Percentiles rank a stretch among this genome's conserved stretches.
These are phyloP conservation scores for Leucophora obtusa DNA, from an alignment of 2,888 invertebrate genomes.

Conservation along the genomic window DNA sequence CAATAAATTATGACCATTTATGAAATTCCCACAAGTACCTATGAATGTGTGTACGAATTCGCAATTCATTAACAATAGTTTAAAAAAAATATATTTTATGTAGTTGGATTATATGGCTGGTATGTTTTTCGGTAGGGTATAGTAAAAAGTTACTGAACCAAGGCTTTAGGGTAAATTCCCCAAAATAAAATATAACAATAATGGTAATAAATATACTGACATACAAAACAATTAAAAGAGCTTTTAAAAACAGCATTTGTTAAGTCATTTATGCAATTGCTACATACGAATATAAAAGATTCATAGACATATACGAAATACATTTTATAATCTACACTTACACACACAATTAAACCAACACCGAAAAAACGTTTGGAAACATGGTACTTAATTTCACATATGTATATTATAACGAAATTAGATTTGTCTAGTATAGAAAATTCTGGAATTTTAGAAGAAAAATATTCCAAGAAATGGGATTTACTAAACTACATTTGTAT, in stretches of 20 bases:
- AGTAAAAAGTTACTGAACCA: slow-evolving; percentile 30
- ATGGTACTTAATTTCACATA: no score
- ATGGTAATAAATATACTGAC: neutral
- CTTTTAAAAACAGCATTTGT: slow-evolving; percentile 8
- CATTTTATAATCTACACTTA: neutral
- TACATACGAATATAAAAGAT: slow-evolving; percentile 21
- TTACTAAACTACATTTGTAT: no score
- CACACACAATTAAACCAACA: neutral
- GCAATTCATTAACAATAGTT: neutral
- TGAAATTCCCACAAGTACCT: neutral
- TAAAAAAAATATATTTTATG: neutral
- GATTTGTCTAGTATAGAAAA: no score
- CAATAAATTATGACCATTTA: slow-evolving; percentile 6
- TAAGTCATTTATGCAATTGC: slow-evolving; percentile 26
- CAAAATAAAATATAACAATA: slow-evolving; percentile 5
- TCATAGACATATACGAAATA: neutral
- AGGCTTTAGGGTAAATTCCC: slow-evolving; percentile 35
- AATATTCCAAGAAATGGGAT: no score
- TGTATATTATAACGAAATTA: no score
- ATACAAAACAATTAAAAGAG: slow-evolving; percentile 1
- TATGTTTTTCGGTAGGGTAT: neutral
- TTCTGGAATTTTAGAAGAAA: no score
- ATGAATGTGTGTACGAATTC: neutral
- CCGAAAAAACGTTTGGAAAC: neutral
- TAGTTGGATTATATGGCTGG: neutral